These are phyloP conservation scores for Gavia stellata DNA, from an alignment of 2,113 vertebrate genomes.

Conservation along the genomic window DNA sequence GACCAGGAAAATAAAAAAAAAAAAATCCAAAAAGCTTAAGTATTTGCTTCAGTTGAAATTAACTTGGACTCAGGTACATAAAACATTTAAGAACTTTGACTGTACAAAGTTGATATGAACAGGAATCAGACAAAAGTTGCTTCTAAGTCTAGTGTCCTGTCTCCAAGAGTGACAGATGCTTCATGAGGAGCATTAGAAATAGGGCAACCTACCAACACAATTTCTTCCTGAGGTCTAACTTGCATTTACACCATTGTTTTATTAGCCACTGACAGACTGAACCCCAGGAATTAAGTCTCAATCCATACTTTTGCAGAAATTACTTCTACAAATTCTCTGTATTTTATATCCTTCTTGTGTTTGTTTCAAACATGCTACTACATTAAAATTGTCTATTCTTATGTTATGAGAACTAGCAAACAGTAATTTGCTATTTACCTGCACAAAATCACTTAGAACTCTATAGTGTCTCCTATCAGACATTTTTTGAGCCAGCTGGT, in stretches of 20 bases:
- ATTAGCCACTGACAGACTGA: neutral
- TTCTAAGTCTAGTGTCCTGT: neutral
- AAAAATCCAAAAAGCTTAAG: neutral
- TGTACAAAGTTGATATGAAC: neutral
- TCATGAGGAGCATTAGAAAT: neutral
- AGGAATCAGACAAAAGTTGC: neutral
- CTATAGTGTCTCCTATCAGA: neutral
- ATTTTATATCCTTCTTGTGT: neutral
- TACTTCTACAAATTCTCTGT: neutral
- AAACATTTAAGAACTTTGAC: neutral
- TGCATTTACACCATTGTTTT: neutral
- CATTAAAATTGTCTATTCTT: neutral
- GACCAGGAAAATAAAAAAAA: neutral
- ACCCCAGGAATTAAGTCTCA: neutral
- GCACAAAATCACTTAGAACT: neutral
- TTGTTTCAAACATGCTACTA: neutral
- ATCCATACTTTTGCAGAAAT: neutral
- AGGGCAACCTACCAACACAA: neutral
- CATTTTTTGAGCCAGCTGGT: neutral
- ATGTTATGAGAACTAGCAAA: neutral
- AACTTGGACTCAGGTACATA: neutral
- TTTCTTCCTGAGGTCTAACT: neutral
- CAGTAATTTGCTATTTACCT: neutral
- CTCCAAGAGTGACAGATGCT: neutral
- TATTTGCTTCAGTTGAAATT: neutral